Percentiles rank a stretch among this genome's conserved stretches.
These are phyloP conservation scores for Luperina testacea DNA, from an alignment of 2,888 invertebrate species.

Conservation along the genomic window DNA sequence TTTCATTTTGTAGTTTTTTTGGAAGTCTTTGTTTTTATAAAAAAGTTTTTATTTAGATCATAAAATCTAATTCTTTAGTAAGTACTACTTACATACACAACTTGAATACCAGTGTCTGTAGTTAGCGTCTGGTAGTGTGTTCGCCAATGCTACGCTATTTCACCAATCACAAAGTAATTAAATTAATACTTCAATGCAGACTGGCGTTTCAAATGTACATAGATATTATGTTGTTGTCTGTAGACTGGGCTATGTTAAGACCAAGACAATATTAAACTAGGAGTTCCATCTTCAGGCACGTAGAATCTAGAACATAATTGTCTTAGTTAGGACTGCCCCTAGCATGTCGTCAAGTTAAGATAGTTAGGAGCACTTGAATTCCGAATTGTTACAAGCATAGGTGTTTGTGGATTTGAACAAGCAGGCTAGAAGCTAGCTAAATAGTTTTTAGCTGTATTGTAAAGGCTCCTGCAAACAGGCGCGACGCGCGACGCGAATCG, in stretches of 20 bases:
- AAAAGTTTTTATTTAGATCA: no score
- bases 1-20: no score
- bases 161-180: constrained; percentile 6
- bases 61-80: no score
- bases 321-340: constrained; percentile 43
- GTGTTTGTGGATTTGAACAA: background rate
- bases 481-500: no score
- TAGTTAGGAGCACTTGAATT: constrained; percentile 36
- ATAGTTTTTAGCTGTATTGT: no score
- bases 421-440: no score
- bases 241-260: constrained; percentile 16
- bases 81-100: no score
- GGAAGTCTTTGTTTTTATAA: no score
- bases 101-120: no score
- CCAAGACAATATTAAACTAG: constrained; percentile 32
- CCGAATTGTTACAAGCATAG: constrained; percentile 13
- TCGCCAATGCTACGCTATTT: background rate
- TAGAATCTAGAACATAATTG: constrained; percentile 42
- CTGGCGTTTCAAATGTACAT: constrained; percentile 7
- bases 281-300: constrained; percentile 11
- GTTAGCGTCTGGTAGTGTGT: no score
- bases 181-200: constrained; percentile 10
- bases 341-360: constrained; percentile 30
- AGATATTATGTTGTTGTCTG: background rate
- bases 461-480: no score